phyloP scores from a whole-genome alignment of 2,888 invertebrate genomes.

The Mythimna pallens region DNA sequence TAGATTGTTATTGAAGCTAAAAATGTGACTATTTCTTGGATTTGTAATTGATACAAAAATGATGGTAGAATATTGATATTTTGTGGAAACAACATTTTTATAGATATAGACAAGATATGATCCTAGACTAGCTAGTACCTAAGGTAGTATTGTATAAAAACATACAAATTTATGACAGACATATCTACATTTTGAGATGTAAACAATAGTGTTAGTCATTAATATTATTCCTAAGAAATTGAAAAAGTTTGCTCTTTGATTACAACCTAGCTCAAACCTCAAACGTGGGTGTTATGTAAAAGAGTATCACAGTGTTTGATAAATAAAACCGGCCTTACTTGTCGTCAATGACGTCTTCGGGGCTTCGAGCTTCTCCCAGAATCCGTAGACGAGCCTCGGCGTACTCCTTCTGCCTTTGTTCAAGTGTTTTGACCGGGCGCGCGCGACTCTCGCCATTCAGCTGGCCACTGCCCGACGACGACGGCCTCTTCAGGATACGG shows the following conservation, averaged over 20 bases:
- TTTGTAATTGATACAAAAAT: neutral
- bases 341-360: conserved; percentile 93
- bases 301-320: conserved; percentile 42
- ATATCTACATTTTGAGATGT: neutral
- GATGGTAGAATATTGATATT: neutral
- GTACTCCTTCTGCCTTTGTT: conserved; percentile 98
- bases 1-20: conserved; percentile 13
- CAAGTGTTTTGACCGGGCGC: conserved; percentile 95
- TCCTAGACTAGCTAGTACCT: neutral
- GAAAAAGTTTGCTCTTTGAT: neutral
- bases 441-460: conserved; percentile 89
- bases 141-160: neutral
- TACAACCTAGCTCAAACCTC: conserved; percentile 11
- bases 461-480: conserved; percentile 92
- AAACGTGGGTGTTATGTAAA: conserved; percentile 65
- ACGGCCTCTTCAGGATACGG: conserved; percentile 94
- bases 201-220: neutral
- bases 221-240: neutral
- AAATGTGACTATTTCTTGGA: conserved; percentile 2
- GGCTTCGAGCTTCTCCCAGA: conserved; percentile 95
- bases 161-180: neutral
- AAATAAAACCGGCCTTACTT: conserved; percentile 83
- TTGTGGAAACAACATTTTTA: too few species aligned
- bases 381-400: conserved; percentile 97
- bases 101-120: neutral